These are phyloP conservation scores for Leptodactylus fallax DNA, from an alignment of 2,797 vertebrate species.

Conservation along the genomic window DNA sequence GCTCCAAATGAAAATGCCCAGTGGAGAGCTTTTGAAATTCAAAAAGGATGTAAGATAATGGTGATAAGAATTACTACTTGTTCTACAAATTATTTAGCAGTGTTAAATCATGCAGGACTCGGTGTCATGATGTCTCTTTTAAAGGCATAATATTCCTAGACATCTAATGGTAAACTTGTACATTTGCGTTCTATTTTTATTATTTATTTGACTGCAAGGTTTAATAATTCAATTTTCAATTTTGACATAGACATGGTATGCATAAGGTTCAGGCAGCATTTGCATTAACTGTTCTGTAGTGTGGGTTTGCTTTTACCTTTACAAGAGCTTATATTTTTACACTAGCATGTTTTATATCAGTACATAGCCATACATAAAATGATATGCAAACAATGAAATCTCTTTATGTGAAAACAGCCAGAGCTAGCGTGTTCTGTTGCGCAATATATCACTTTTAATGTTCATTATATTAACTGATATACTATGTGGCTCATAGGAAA, in stretches of 20 bases:
- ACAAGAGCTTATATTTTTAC: background rate
- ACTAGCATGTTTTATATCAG: background rate
- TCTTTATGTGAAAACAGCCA: too few relatives aligned
- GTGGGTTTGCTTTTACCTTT: background rate
- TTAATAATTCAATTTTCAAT: background rate
- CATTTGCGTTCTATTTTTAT: background rate
- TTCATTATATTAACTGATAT: too few relatives aligned
- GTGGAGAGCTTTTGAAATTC: constrained; percentile 64
- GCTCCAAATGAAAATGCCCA: constrained; percentile 49
- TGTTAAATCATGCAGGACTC: constrained; percentile 54
- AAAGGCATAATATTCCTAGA: constrained; percentile 38
- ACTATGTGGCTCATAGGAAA: too few relatives aligned
- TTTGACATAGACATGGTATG: background rate
- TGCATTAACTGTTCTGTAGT: background rate
- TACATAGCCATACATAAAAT: background rate
- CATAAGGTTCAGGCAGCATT: background rate
- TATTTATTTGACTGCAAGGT: background rate
- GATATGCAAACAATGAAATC: background rate
- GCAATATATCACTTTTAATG: background rate
- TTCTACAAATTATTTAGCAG: constrained; percentile 60
- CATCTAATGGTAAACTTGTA: constrained; percentile 26
- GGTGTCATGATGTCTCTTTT: constrained; percentile 50
- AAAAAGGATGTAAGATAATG: constrained; percentile 58
- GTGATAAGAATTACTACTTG: constrained; percentile 55
- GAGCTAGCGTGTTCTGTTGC: background rate